phyloP scores from a whole-genome alignment of 2,888 invertebrate species.

The Augiades crinisus region DNA sequence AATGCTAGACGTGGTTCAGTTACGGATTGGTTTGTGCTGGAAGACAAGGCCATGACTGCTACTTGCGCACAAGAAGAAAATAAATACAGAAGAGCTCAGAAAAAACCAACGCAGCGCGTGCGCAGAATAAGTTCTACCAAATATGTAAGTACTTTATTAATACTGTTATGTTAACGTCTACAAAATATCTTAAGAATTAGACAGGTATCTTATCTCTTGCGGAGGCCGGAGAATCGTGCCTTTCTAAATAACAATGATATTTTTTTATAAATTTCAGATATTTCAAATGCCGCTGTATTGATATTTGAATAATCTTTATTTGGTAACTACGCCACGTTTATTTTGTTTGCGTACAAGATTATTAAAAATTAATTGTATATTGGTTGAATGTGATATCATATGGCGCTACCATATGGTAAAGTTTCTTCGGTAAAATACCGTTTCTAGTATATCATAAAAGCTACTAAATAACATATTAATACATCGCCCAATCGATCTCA shows the following conservation, averaged over 20 bases:
- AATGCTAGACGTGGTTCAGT: conserved; percentile 63
- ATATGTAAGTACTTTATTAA: conserved; percentile 60
- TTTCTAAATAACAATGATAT: not conserved
- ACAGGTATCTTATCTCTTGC: conserved; percentile 11
- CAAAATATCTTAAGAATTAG: not conserved
- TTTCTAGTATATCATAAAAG: no score
- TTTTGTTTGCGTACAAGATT: no score
- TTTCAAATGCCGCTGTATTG: no score
- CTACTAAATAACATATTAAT: no score
- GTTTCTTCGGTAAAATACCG: no score
- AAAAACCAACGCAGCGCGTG: conserved; percentile 62
- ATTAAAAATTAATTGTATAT: no score
- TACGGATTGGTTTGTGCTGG: conserved; percentile 73
- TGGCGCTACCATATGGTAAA: no score
- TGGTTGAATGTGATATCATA: no score
- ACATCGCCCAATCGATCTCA: no score
- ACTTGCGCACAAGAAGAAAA: conserved; percentile 43
- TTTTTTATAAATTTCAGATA: not conserved
- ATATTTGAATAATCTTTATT: no score
- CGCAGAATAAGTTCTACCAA: conserved; percentile 73
- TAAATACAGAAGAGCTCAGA: conserved; percentile 61
- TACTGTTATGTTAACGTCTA: conserved; percentile 12
- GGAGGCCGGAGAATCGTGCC: conserved; percentile 7
- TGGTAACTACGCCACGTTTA: no score
- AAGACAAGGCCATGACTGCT: conserved; percentile 46